phyloP scores from a whole-genome alignment of 53 echinoderm and acorn worm species.

The Paracentrotus lividus region DNA sequence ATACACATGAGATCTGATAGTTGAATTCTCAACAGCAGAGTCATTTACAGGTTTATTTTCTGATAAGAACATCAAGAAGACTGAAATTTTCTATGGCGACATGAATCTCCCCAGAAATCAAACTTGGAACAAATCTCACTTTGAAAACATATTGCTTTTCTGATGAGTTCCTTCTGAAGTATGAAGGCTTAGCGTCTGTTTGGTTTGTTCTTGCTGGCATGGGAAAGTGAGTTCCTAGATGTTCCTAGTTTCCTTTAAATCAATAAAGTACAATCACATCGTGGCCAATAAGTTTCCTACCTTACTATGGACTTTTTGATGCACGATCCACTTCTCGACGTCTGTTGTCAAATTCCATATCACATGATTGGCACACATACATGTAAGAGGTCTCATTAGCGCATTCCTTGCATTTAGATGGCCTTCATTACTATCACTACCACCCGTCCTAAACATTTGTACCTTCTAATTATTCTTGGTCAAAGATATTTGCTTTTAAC shows the following conservation, averaged over 20 bases:
- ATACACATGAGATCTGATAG: not conserved
- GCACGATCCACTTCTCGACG: not conserved
- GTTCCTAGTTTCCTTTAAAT: not conserved
- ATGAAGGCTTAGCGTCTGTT: too few species aligned
- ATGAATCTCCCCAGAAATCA: not conserved
- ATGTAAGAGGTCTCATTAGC: not conserved
- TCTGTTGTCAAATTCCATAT: conserved; percentile 5
- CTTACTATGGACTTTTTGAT: conserved; percentile 38
- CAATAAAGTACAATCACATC: conserved; percentile 7
- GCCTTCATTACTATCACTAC: not conserved
- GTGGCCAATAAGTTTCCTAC: not conserved
- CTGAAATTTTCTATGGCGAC: not conserved
- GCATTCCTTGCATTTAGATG: not conserved
- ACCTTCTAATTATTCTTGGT: not conserved
- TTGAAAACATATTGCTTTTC: not conserved
- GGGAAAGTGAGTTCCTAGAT: conserved; percentile 15
- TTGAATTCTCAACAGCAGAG: not conserved
- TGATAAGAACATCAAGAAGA: not conserved
- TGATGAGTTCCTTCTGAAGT: not conserved
- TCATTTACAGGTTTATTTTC: not conserved
- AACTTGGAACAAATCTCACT: too few species aligned
- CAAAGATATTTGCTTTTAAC: not conserved
- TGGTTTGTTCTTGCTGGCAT: not conserved
- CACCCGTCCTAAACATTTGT: not conserved
- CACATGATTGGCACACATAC: conserved; percentile 9